Evolutionary conservation across 2,113 vertebrate species (phyloP), one percentile per base, ranked within the genome.

Genomic region (Rhizomys pruinosus): DNA sequence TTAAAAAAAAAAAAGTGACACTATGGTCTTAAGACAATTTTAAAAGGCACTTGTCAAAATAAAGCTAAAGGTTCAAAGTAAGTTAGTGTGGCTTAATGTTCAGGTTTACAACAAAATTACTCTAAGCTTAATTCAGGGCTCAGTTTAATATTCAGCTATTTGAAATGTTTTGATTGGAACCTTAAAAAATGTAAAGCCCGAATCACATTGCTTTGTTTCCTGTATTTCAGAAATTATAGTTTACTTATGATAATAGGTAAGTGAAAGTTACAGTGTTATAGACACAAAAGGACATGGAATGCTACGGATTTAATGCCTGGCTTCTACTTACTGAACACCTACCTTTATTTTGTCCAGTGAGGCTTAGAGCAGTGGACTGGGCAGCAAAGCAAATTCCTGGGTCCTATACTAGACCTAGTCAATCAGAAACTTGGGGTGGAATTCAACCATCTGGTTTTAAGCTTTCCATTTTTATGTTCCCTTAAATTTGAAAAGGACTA

Each of bases 171-270:
- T 74, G 39, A 87, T 7, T 86, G 52, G 93, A 95, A 86, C 74
- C 85, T 93, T 88, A 80, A 25, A 86, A 87, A n/a, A 77, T 63
- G 82, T 4, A 79, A 71, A 7, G 5, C 34, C 87, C 5, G 39
- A 13, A 39, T 90, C 89, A 69, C 90, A 44, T 74, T 96, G 23
- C 39, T 92, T 94, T 87, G 17, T 86, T n/a, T 76, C 52, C 66
- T 23, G 47, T 19, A 90, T 84, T 90, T 92, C 34, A 78, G 80
- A 89, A 92, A 90, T 74, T 68, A 78, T 44, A 17, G 39, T 52
- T 95, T 92, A 94, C 61, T 79, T 57, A 87, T 79, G 81, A 44
- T 72, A 57, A 94, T 23, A 84, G 34, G n/a, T 76, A 96, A 94
- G 39, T 94, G 25, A 89, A 94, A 94, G 69, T 29, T 84, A 90